Base-by-base conservation (phyloP, 2,113 vertebrate species). In the Nycticorax nycticorax region DNA sequence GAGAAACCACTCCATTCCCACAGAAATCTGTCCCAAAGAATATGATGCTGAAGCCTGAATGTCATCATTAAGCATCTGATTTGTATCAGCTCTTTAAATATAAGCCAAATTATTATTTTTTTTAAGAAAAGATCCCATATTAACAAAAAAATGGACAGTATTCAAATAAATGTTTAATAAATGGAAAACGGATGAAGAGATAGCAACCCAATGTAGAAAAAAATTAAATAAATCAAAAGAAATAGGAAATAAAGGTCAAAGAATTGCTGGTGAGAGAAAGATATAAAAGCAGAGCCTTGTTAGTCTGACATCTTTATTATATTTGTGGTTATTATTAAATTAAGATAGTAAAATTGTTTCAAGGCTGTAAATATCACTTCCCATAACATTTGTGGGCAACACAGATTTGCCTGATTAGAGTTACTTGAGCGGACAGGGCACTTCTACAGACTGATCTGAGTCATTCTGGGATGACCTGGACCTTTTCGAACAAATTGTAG, bases 361-460 rank as follows among this genome's bases (percentile, higher is more conserved):
- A 74, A 50, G 62, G 39, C n/a, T 68, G 23, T 59, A 82, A 96
- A 55, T 35, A 43, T 30, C n/a, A 52, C 67, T 80, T 92, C 48
- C 43, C 19, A 2, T 35, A 50, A 60, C 20, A 48, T 62, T 48
- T 69, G 21, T 72, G 18, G 27, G 53, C 50, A 80, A 9, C 28
- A 55, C 45, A 50, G 33, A 56, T 79, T 60, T 57, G 10, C 47
- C 64, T 33, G 14, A 9, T 53, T 13, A 41, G 32, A 57, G 52
- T 32, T 47, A 26, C 26, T 33, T 67, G n/a, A 47, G 41, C 5
- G 1, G 32, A 48, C 14, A 22, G 37, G 41, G 33, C 52, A 47
- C 24, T 47, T 63, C 5, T 7, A 53, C 11, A 22, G 60, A 33
- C 50, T 0, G 0, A 10, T 45, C 32, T 1, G 32, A 68, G 53